Conservation (phyloP, 2,888 invertebrate genomes). For the Thereva nobilitata region DNA sequence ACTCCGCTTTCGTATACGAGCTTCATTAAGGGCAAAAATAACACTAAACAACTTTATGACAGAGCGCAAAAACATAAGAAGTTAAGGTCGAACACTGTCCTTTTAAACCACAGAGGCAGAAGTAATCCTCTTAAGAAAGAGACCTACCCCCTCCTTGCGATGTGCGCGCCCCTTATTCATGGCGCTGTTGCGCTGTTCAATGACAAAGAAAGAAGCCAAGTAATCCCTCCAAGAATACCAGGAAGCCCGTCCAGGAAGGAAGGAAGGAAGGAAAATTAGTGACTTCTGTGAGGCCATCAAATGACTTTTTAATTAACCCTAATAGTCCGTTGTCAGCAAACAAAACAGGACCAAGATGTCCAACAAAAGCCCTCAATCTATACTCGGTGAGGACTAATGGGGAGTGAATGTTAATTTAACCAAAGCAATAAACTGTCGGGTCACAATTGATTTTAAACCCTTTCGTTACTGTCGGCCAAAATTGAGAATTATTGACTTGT, state of each 20-base stretch:
- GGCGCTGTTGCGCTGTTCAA: too few relatives aligned
- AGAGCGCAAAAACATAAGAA: constrained; percentile 6
- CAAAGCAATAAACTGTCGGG: constrained; percentile 25
- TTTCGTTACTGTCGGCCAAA: constrained; percentile 4
- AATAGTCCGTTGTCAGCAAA: constrained; percentile 31
- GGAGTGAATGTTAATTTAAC: constrained; percentile 16
- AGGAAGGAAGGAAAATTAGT: constrained; percentile 15
- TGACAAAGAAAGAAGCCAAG: not conserved
- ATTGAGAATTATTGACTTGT: constrained; percentile 18
- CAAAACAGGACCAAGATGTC: constrained; percentile 14
- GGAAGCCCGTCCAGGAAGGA: not conserved
- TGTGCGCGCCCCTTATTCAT: not conserved
- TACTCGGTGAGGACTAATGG: not conserved
- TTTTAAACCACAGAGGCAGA: constrained; percentile 23
- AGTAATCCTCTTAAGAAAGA: constrained; percentile 34
- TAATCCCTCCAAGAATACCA: constrained; percentile 31
- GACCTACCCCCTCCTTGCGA: not conserved
- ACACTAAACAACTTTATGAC: constrained; percentile 19
- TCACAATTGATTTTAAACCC: constrained; percentile 17
- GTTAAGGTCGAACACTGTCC: constrained; percentile 24
- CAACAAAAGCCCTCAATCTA: not conserved
- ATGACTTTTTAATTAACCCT: constrained; percentile 37
- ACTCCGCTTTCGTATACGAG: not conserved
- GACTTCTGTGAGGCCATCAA: constrained; percentile 23
- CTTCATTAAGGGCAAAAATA: constrained; percentile 15